Base-by-base conservation (phyloP, 2,113 vertebrate genomes). In the Pipra filicauda region DNA sequence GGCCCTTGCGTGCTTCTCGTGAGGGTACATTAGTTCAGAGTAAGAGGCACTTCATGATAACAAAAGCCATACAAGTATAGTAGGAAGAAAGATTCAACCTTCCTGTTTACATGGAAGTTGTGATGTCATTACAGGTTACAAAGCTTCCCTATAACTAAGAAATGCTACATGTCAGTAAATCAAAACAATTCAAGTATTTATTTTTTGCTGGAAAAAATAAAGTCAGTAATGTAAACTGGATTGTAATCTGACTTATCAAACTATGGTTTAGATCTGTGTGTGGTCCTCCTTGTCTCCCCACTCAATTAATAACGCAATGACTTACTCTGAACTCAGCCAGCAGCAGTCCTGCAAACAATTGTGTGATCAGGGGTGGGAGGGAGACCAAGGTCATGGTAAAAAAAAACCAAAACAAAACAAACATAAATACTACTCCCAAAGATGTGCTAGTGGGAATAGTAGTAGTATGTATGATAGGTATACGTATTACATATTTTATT, bases 231-330 rank as follows among this genome's bases (percentile, higher is more conserved):
- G 22, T 77, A 91, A 82, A 85, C 55, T 51, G 55, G 41, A 69
- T 58, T 84, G 89, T 85, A 90, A 83, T 85, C 35, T 71, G 59
- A 75, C 27, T 86, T 91, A 89, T 44, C 83, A 43, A 72, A 91
- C 15, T 26, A 31, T 27, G 49, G 52, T 52, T 91, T 66, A 61
- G 52, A 80, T 75, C 69, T 69, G 66, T 90, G 90, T 90, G 72
- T 95, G 85, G 92, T 92, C 77, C 54, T 91, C 44, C 30, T 57
- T 86, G 52, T 37, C 62, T 95, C 73, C 52, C 93, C 87, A 91
- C 72, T 49, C 91, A 95, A 70, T 57, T 61, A 80, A 43, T 20
- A 93, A 54, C 0, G 21, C 59, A 70, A 16, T 64, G 66, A 70
- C 57, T 91, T 93, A 28, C 76, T 91, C 73, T 51, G 70, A 82